Evolutionary conservation across 2,113 vertebrate species (phyloP), one percentile per base, ranked within the genome.

Genomic region (Guaruba guarouba): DNA sequence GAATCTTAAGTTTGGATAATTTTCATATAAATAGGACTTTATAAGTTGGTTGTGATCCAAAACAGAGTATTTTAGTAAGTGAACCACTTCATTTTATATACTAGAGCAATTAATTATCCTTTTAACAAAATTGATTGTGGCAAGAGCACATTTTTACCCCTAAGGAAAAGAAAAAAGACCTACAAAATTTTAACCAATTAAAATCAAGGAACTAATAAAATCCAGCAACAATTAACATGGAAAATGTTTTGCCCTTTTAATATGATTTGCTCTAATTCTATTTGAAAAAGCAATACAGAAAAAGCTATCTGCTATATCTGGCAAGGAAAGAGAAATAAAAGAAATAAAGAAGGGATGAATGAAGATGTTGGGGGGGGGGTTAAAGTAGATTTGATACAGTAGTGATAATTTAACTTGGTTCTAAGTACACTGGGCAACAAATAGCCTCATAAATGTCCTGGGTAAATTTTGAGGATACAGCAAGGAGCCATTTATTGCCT

Each of bases 401-500:
- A 76, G 80, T 88, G 78, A 94, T 95, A 95, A 97, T 96, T 97
- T 91, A 97, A 83, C 69, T 86, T 90, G 79, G 48, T 93, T 91
- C 43, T 97, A 96, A 97, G 82, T 80, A 94, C 80, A 85, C 46
- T 78, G 44, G 52, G 90, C 59, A 93, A 95, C 96, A 96, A 96
- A 96, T 74, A 71, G 78, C 69, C 90, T 93, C 89, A 97, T 97
- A 97, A 98, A 97, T 69, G 88, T 91, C 76, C 69, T 91, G 86
- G 82, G 78, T 95, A 96, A 96, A 96, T 82, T 93, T 91, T 88
- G 91, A 97, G 90, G 82, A 82, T 96, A 41, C 85, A 96, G 93
- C 90, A 95, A 97, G 84, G 51, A 97, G 77, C 70, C 97, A 86
- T 97, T 97, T 97, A 97, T 97, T 97, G 97, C 97, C 90, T 82